Conservation (phyloP, 2,113 vertebrate genomes). For the Pedetes capensis region DNA sequence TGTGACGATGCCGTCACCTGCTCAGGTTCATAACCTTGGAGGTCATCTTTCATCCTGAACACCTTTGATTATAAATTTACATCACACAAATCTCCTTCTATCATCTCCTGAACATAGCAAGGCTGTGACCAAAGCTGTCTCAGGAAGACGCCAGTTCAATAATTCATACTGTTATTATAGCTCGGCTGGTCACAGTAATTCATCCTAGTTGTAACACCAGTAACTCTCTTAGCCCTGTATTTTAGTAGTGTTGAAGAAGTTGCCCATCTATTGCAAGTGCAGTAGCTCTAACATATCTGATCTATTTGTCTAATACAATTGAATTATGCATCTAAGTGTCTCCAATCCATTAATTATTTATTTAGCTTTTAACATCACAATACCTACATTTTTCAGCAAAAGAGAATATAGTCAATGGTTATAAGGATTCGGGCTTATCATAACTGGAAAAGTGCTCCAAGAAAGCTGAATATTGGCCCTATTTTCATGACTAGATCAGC, state of each 20-base stretch:
- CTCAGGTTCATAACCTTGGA: conserved; percentile 83
- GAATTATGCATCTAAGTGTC: conserved; percentile 74
- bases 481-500: background rate
- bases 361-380: conserved; percentile 47
- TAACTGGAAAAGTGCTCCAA: background rate
- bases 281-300: conserved; percentile 66
- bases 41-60: conserved; percentile 86
- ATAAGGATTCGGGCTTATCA: background rate
- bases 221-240: conserved; percentile 72
- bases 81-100: conserved; percentile 86
- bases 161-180: conserved; percentile 87
- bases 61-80: conserved; percentile 88
- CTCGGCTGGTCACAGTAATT: conserved; percentile 83
- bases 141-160: conserved; percentile 87
- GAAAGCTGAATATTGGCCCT: background rate
- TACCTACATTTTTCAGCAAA: conserved; percentile 60
- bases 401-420: conserved; percentile 31
- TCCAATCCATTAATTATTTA: conserved; percentile 69
- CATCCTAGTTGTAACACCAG: conserved; percentile 80
- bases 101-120: conserved; percentile 85
- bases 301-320: conserved; percentile 64
- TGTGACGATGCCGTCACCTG: conserved; percentile 77
- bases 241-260: conserved; percentile 73
- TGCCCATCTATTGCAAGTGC: conserved; percentile 52
- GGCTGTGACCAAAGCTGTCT: conserved; percentile 87